Percentiles rank a stretch among this genome's conserved stretches.
Conservation (phyloP, 2,888 invertebrate genomes). For the Ophioninae sp. region DNA sequence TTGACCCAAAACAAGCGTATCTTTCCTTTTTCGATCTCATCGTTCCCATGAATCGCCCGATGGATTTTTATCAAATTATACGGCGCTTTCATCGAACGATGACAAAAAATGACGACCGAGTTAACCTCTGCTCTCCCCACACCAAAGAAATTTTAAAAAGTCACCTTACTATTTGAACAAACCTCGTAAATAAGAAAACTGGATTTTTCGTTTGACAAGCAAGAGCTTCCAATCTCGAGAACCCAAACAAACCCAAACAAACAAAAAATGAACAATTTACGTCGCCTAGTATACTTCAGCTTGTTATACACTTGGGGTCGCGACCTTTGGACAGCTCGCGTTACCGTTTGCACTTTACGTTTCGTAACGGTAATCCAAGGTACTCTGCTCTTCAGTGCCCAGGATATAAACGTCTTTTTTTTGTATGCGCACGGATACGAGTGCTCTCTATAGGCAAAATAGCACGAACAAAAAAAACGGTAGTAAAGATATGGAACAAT, state of each 20-base stretch:
- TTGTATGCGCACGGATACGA: not conserved
- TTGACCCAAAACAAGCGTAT: conserved; percentile 32
- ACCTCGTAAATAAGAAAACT: not conserved
- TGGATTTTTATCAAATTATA: conserved; percentile 13
- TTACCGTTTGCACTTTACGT: conserved; percentile 66
- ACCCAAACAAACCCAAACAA: not conserved
- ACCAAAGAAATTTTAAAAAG: not conserved
- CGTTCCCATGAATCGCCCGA: conserved; percentile 43
- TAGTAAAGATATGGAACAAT: conserved; percentile 38
- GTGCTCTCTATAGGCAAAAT: not conserved
- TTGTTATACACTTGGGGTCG: conserved; percentile 64
- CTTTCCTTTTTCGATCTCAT: conserved; percentile 12
- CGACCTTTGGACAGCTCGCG: conserved; percentile 50
- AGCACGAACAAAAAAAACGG: conserved; percentile 14
- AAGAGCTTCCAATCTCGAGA: not conserved
- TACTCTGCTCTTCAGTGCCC: conserved; percentile 38
- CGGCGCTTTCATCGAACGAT: not conserved
- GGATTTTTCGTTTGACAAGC: not conserved
- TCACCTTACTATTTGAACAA: too few species aligned
- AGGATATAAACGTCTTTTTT: conserved; percentile 18
- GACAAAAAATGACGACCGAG: not conserved
- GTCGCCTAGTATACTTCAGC: conserved; percentile 61
- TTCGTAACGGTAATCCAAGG: conserved; percentile 68
- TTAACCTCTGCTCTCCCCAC: not conserved
- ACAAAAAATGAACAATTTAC: not conserved